Evolutionary conservation across 1,140 invertebrate species (phyloP), one percentile per base, ranked within the genome.

Genomic region (Hypothenemus hampei): DNA sequence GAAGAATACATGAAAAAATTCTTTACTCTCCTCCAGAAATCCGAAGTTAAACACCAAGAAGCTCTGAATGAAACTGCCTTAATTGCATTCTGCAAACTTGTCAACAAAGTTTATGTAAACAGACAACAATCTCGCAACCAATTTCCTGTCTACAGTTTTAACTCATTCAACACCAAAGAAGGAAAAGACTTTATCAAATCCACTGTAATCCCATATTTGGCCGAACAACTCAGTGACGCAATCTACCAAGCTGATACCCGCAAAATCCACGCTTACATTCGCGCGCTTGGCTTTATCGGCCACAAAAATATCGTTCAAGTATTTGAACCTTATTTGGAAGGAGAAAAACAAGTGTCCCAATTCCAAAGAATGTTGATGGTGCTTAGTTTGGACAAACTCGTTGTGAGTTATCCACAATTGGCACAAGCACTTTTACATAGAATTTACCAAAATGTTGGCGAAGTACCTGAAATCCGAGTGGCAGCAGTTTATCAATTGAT

Each of bases 321-420:
- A 4, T 82, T 83, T 57, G 74, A 83, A 62, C 81, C 82, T 4
- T 86, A 84, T 60, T 67, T 87, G 6, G 81, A 86, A 72, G 81
- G 81, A 10, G 68, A 76, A 59, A 69, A 75, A 45, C 49, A 62
- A 13, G 63, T 72, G 2, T 73, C 81, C 0, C 77, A 72, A 10
- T 82, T 77, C 71, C 78, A 86, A 59, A 75, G 83, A 23, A 65
- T 74, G 2, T 62, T 77, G 51, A 85, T 87, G 70, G 76, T 87
- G 6, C 43, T 75, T 15, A 70, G 73, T 21, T 56, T 88, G 44
- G 64, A 71, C 29, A 68, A 73, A 45, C 59, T 86, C 4, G 71
- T 73, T 8, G 56, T 64, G 5, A 60, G 69, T 24, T 62, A 74
- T 33, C 81, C 83, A 11, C 69, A 68, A 49, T 31, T 75, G 1